Evolutionary conservation across 2,797 vertebrate species (phyloP), one percentile per base, ranked within the genome.

Genomic region (Karalla daura): DNA sequence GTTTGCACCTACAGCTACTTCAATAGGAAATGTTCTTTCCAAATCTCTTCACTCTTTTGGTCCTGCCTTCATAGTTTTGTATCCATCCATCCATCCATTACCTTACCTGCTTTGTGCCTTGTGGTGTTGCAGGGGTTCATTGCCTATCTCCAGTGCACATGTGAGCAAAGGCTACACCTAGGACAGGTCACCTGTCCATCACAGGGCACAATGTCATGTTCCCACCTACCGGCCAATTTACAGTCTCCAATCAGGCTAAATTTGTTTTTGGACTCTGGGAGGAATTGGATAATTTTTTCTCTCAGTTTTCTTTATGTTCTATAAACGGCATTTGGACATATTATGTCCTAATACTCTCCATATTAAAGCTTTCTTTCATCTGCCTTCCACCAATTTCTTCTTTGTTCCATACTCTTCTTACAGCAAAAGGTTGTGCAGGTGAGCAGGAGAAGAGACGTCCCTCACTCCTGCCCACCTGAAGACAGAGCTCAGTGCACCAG

Each of bases 401-500:
- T 10, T 40, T 46, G 21, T 30, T 56, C 28, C n/a, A 40, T 7
- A 59, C 27, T 47, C 15, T 18, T 30, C 37, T 3, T 25, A 2
- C 3, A 1, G 4, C 2, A 20, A 47, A 28, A 74, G 35, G 3
- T 17, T 17, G 2, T 3, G 63, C 2, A 44, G 15, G 32, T 13
- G 13, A 33, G 11, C 18, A 71, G 25, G 45, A 12, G 62, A 2
- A 35, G 27, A 12, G 1, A 41, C 2, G 7, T 21, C 21, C 13
- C 14, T 45, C 33, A 36, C 10, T 5, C 35, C 27, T 18, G 2
- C 5, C 32, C 15, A 23, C 11, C 15, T 44, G 39, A 67, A 52
- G 17, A 74, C 54, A 83, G 64, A 86, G 36, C 47, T 67, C 56
- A 86, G 61, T 64, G 66, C 87, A 85, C 65, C 59, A 79, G 35